Conservation (phyloP, 2,113 vertebrate genomes). For the Etheostoma cragini region DNA sequence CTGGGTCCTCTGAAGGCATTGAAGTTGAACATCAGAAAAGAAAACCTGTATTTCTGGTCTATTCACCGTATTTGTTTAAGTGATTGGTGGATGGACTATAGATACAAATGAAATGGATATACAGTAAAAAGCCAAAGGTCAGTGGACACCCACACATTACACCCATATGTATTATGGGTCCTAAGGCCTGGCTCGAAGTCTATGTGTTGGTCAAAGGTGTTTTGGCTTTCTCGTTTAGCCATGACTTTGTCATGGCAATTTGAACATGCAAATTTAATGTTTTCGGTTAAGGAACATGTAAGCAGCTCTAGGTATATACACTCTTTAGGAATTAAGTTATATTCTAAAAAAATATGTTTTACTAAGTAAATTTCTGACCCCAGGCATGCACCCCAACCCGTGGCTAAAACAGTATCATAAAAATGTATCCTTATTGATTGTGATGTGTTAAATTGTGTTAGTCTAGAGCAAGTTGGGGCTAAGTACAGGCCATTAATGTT, state of each 20-base stretch:
- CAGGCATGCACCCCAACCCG: not conserved
- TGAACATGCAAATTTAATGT: not conserved
- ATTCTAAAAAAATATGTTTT: not conserved
- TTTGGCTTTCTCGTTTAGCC: not conserved
- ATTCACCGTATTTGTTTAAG: not conserved
- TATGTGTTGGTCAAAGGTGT: not conserved
- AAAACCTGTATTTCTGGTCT: not conserved
- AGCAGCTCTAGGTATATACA: not conserved
- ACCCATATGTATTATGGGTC: not conserved
- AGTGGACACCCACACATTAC: not conserved
- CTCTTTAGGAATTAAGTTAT: not conserved
- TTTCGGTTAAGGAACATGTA: not conserved
- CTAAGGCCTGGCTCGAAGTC: not conserved
- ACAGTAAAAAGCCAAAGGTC: not conserved
- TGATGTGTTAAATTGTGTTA: not conserved
- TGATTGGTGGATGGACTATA: not conserved
- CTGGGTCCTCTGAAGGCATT: conserved; percentile 43
- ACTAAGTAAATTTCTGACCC: not conserved
- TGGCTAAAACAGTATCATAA: not conserved
- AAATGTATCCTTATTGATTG: not conserved
- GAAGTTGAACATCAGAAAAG: conserved; percentile 19
- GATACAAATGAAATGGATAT: not conserved
- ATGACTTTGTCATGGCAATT: not conserved
- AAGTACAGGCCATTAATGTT: not conserved
- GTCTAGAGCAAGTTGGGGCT: not conserved